Evolutionary conservation across 2,888 invertebrate genomes (phyloP), one percentile per base, ranked within the genome.

Genomic region (Acronicta aceris): DNA sequence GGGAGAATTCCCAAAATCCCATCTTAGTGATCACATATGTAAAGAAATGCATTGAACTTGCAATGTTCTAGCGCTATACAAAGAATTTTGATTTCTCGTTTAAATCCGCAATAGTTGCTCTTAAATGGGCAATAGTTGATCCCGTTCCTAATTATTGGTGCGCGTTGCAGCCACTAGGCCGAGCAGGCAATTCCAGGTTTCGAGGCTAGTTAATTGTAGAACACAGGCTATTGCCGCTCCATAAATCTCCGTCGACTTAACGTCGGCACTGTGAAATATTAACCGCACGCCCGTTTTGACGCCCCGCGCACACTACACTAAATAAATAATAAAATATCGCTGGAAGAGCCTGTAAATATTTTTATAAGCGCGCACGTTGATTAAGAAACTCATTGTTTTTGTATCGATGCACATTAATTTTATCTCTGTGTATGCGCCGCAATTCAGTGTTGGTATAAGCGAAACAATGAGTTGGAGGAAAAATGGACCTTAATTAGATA

Each of bases 181-280:
- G 55, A 50, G 49, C 57, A 71, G 40, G 58, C 61, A 50, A 71
- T 65, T 58, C 71, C 78, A 60, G 75, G 63, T 69, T 68, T 62
- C 52, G 59, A 62, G 65, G 83, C 85, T 83, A 89, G 91, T 90
- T 92, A 92, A 93, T 92, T 93, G 91, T 91, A 88, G 88, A 91
- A 91, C 91, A 90, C 83, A 87, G 89, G 88, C 87, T 81, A 88
- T 89, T 82, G 83, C 83, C 79, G 86, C 81, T 74, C 81, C 89
- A 92, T 92, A 92, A 92, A 92, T 92, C 92, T 87, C 80, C 83
- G 92, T 92, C 91, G 90, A 91, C 91, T 92, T 91, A 91, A 86
- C 89, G 92, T 90, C 92, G 85, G 87, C 89, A 76, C 81, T 80
- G 89, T 93, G 92, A 93, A 93, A 93, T 93, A 93, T 93, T 93